Evolutionary conservation across 2,888 invertebrate species (phyloP), one percentile per base, ranked within the genome.

Genomic region (Aromia moschata): DNA sequence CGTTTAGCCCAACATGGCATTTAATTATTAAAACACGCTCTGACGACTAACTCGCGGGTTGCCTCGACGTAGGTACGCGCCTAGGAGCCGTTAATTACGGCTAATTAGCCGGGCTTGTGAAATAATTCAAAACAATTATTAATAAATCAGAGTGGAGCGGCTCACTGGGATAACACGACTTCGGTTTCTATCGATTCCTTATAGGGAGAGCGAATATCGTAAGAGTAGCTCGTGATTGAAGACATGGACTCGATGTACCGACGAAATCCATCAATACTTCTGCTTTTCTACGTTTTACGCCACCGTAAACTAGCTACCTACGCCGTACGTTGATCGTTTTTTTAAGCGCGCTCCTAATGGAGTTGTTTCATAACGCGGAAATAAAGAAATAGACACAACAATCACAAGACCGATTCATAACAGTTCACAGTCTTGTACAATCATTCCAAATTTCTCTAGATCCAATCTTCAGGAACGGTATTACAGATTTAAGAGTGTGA

Each of bases 1-100:
- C 69, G 61, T 63, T 70, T 69, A 70, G 66, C 64, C 61, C 62
- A 69, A 68, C 69, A 68, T 65, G 68, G 67, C 67, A 58, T 70
- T 70, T 68, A 70, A 70, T 70, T 70, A n/a, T n/a, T n/a, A n/a
- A 70, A 67, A 43, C 65, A 60, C 64, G 61, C 62, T 11, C 36
- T 15, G 44, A 37, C 44, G 36, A 45, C 54, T 44, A 49, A 12
- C 49, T 49, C 49, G 25, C 49, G 25, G 37, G 49, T 49, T 38
- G 37, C 38, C 30, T 38, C 49, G 38, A 38, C 49, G 49, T 55
- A 51, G 58, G 62, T 60, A 45, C n/a, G n/a, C n/a, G 54, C 44
- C 59, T 60, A 60, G 51, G 60, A 59, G 60, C 61, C 64, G 64
- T 67, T 68, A 68, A 69, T 68, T 70, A 64, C 57, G 18, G 51